A percentile compares a stretch with the other conserved stretches of the same genome.
Evolutionary conservation across 2,797 vertebrate species (phyloP).

Genomic region (Onychomys leucogaster): DNA sequence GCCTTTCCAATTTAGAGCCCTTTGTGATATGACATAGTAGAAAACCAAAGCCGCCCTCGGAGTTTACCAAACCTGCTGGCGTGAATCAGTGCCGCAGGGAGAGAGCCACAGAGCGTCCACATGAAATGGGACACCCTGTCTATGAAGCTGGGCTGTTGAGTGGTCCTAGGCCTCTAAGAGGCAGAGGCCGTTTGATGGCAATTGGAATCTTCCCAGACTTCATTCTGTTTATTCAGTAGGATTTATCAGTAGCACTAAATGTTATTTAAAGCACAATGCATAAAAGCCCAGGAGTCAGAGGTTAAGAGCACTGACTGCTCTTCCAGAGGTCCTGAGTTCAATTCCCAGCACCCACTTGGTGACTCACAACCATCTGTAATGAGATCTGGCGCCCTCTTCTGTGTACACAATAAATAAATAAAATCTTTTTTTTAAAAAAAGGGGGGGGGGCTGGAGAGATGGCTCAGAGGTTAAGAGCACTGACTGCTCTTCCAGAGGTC

Average conservation of each 20-base stretch:
- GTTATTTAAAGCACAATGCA: background rate
- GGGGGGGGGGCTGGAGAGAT: too few species aligned
- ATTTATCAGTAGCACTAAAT: background rate
- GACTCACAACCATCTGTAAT: too few species aligned
- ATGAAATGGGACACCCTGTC: background rate
- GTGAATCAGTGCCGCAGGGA: background rate
- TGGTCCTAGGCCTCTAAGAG: background rate
- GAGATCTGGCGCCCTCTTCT: too few species aligned
- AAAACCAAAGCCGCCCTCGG: background rate
- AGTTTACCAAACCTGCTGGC: background rate
- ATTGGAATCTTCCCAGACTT: background rate
- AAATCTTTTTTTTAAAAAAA: too few species aligned
- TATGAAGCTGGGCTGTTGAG: background rate
- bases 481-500: too few species aligned
- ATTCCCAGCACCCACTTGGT: too few species aligned
- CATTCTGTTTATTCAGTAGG: background rate
- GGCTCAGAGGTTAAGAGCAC: too few species aligned
- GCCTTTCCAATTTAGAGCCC: background rate
- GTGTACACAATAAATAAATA: too few species aligned
- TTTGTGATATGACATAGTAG: constrained; percentile 17
- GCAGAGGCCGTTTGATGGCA: background rate
- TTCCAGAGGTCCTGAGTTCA: too few species aligned
- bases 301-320: too few species aligned
- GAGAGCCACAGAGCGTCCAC: background rate
- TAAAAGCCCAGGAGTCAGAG: background rate